A percentile compares a stretch with the other conserved stretches of the same genome.
Evolutionary conservation across 2,888 invertebrate species (phyloP).

Genomic region (Automeris io): DNA sequence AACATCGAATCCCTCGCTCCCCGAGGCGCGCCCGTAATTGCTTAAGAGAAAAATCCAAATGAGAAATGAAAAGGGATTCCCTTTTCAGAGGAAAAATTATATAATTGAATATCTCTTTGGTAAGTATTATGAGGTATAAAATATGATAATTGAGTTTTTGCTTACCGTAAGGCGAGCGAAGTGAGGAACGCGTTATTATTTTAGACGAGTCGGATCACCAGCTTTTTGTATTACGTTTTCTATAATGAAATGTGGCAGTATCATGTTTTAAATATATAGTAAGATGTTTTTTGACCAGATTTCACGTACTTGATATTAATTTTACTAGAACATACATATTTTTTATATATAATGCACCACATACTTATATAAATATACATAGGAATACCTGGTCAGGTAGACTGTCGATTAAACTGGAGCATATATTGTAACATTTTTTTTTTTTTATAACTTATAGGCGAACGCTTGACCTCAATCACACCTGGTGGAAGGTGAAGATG

Average conservation of each 20-base stretch:
- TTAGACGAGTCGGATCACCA: slow-evolving; percentile 22
- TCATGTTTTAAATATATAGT: too few relatives aligned
- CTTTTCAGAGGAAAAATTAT: slow-evolving; percentile 74
- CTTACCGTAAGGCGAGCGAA: slow-evolving; percentile 49
- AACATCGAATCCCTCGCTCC: slow-evolving; percentile 57
- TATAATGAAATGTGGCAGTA: neutral
- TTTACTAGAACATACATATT: too few relatives aligned
- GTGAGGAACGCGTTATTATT: slow-evolving; percentile 20
- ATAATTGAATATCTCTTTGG: slow-evolving; percentile 75
- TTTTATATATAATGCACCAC: too few relatives aligned
- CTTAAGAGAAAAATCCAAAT: slow-evolving; percentile 78
- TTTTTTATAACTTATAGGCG: too few relatives aligned
- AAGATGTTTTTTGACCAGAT: too few relatives aligned
- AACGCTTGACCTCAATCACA: too few relatives aligned
- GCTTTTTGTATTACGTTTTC: slow-evolving; percentile 8
- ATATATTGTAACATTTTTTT: too few relatives aligned
- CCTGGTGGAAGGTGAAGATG: too few relatives aligned
- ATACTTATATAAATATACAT: too few relatives aligned
- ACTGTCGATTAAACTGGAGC: too few relatives aligned
- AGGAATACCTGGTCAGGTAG: too few relatives aligned
- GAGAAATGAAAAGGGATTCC: slow-evolving; percentile 76
- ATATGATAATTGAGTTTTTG: slow-evolving; percentile 76
- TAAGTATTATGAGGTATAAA: slow-evolving; percentile 77
- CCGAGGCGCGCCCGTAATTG: slow-evolving; percentile 66
- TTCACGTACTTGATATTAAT: too few relatives aligned